Evolutionary conservation across 2,113 vertebrate species (phyloP).

Genomic region (Oxyura jamaicensis): DNA sequence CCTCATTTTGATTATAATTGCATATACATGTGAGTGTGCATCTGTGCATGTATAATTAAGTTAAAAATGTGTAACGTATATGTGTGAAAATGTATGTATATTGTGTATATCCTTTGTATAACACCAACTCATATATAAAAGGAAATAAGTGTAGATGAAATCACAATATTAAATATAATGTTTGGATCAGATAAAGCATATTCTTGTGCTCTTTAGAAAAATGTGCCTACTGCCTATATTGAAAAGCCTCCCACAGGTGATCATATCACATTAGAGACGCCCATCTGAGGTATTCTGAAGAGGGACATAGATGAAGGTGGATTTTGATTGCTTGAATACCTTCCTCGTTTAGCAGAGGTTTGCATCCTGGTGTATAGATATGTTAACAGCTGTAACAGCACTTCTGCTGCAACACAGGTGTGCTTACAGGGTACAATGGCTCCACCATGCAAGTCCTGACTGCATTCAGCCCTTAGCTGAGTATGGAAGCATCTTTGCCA

Average conservation of each 20-base stretch:
- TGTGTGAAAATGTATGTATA: neutral
- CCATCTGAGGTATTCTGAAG: neutral
- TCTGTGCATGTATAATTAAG: neutral
- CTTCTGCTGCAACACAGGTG: neutral
- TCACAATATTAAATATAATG: neutral
- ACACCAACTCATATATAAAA: neutral
- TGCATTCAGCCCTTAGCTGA: neutral
- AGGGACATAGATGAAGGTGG: neutral
- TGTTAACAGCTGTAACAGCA: rapidly evolving
- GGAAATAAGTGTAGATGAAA: neutral
- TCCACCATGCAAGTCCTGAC: neutral
- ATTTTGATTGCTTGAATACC: rapidly evolving
- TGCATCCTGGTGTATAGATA: neutral
- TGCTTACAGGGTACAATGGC: neutral
- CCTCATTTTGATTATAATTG: neutral
- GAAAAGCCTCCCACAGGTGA: neutral
- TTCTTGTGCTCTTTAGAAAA: neutral
- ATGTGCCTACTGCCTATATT: neutral
- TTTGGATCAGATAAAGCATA: neutral
- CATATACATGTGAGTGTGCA: neutral
- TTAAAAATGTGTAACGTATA: neutral
- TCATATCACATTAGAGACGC: neutral
- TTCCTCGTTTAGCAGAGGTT: neutral
- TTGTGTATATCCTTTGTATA: neutral
- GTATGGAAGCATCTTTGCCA: neutral